Evolutionary conservation across 2,888 invertebrate genomes (phyloP).

Genomic region (Mythimna vitellina): DNA sequence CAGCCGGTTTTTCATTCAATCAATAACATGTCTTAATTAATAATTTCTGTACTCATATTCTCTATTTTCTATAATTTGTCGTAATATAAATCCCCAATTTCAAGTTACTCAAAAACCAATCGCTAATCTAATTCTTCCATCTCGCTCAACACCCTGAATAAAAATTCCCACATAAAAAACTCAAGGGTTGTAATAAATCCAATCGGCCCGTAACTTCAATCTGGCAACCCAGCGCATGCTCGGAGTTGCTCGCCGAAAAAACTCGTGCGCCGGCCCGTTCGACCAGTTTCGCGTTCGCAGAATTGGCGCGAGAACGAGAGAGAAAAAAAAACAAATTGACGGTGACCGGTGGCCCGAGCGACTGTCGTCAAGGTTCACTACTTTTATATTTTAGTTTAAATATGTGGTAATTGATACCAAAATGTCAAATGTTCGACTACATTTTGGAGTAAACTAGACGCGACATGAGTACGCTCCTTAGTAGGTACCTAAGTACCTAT

Average conservation of each 20-base stretch:
- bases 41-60: not conserved
- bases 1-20: not conserved
- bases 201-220: slow-evolving; percentile 57
- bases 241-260: slow-evolving; percentile 83
- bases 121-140: slow-evolving; percentile 17
- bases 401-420: slow-evolving; percentile 54
- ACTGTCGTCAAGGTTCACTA: slow-evolving; percentile 86
- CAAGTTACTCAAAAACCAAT: slow-evolving; percentile 4
- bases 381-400: slow-evolving; percentile 74
- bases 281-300: slow-evolving; percentile 88
- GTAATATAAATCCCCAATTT: not conserved
- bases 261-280: slow-evolving; percentile 79
- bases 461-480: not conserved
- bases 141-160: slow-evolving; percentile 30
- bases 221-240: slow-evolving; percentile 75
- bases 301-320: slow-evolving; percentile 73
- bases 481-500: not conserved
- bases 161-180: slow-evolving; percentile 53
- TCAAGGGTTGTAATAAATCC: slow-evolving; percentile 61
- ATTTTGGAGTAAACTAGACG: slow-evolving; percentile 40
- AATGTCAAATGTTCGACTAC: slow-evolving; percentile 57
- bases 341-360: slow-evolving; percentile 75
- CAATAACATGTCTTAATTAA: not conserved
- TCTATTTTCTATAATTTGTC: not conserved
- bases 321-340: slow-evolving; percentile 84